A percentile compares a stretch with the other conserved stretches of the same genome.
phyloP scores from a whole-genome alignment of 2,888 invertebrate species.

The Tipula confusa region DNA sequence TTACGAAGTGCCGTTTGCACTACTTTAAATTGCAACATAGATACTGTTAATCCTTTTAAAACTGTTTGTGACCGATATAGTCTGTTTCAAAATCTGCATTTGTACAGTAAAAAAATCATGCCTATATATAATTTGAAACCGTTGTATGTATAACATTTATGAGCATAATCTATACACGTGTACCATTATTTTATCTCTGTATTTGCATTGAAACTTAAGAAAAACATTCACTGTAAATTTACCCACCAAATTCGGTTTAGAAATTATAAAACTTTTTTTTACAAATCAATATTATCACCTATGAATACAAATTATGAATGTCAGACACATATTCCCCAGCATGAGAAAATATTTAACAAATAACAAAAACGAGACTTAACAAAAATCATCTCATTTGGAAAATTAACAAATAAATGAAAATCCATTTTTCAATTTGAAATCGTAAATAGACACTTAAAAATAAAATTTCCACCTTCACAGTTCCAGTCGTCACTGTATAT shows the following conservation, averaged over 20 bases:
- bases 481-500: not conserved
- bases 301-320: slow-evolving; percentile 8
- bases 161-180: no score
- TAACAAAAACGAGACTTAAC: not conserved
- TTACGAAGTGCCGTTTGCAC: no score
- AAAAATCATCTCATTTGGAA: slow-evolving; percentile 25
- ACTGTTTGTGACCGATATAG: no score
- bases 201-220: not conserved
- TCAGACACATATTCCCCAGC: slow-evolving; percentile 16
- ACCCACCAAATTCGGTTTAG: not conserved
- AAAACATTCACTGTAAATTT: slow-evolving; percentile 3
- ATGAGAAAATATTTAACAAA: slow-evolving; percentile 20
- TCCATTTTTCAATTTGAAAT: slow-evolving; percentile 25
- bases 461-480: not conserved
- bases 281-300: not conserved
- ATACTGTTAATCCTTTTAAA: no score
- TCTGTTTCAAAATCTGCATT: no score
- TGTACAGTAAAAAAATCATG: no score
- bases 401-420: slow-evolving; percentile 16
- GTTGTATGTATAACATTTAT: no score
- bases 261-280: not conserved
- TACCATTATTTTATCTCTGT: not conserved
- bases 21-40: no score
- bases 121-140: no score
- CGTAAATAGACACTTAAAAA: slow-evolving; percentile 25